phyloP scores from a whole-genome alignment of 2,113 vertebrate species.

The Vulpes ferrilata region DNA sequence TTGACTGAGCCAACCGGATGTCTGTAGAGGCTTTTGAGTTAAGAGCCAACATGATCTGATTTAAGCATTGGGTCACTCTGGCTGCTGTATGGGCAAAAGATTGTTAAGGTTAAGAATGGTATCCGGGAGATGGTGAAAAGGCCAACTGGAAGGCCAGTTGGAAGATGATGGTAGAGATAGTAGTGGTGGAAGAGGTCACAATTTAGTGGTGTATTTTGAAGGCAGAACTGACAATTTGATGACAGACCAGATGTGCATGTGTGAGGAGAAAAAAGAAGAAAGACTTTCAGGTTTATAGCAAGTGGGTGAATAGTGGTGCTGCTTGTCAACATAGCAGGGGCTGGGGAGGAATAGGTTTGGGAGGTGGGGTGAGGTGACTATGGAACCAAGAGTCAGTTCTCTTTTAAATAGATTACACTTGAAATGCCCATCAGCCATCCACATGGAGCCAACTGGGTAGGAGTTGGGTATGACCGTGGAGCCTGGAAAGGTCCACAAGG shows the following conservation, averaged over 20 bases:
- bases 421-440: not conserved
- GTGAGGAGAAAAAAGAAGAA: not conserved
- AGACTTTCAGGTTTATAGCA: conserved; percentile 1
- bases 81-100: not conserved
- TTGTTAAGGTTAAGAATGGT: not conserved
- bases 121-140: not conserved
- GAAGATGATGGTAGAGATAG: not conserved
- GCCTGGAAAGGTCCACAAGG: not conserved
- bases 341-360: not conserved
- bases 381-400: not conserved
- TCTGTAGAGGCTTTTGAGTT: not conserved
- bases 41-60: not conserved
- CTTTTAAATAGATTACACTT: not conserved
- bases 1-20: not conserved
- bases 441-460: not conserved
- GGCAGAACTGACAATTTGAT: not conserved
- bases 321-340: not conserved
- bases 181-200: not conserved
- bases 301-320: not conserved
- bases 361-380: not conserved
- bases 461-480: not conserved
- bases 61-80: not conserved
- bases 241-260: not conserved
- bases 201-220: not conserved
- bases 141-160: not conserved